Evolutionary conservation across 1,140 invertebrate genomes (phyloP), one percentile per base, ranked within the genome.

Genomic region (Luehdorfia chinensis): DNA sequence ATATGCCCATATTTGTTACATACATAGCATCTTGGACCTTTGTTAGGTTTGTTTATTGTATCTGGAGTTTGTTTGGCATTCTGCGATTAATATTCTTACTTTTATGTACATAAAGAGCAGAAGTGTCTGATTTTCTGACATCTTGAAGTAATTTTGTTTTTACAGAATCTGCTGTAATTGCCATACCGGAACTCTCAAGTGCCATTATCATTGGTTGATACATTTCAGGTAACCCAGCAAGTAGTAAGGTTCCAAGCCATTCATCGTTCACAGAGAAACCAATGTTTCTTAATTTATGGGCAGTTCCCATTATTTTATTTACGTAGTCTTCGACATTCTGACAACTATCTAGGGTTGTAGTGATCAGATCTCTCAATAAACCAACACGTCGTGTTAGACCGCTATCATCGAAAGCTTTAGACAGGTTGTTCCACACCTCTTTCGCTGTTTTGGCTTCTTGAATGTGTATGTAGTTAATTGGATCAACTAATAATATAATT

Each of bases 1-100:
- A 58, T 11, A 23, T 49, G 50, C 5, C 55, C 49, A 41, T 57
- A 57, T 13, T 31, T 37, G 25, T 55, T 55, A 11, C 52, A 55
- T 8, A 31, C 39, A 9, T 32, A 55, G 14, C 53, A 55, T 9
- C 41, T 18, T 2, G 53, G 53, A 39, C 53, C 47, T 50, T 55
- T 55, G 2, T 12, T 16, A 25, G 4, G 5, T n/a, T 34, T 21
- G 5, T 39, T 31, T 48, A 7, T 21, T 21, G 7, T 41, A 21
- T 48, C 21, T n/a, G 4, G n/a, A 25, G 13, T 23, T 36, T 48
- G 19, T 48, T 48, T 23, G 27, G 7, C 28, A 32, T 8, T 28
- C 6, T 27, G 23, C 2, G 1, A 2, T n/a, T 1, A n/a, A n/a
- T n/a, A 7, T 21, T 1, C 18, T 45, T 4, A n/a, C 41, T 31